Percentiles rank a stretch among this genome's conserved stretches.
Evolutionary conservation across 2,888 invertebrate genomes (phyloP).

Genomic region (Cephus nigrinus): DNA sequence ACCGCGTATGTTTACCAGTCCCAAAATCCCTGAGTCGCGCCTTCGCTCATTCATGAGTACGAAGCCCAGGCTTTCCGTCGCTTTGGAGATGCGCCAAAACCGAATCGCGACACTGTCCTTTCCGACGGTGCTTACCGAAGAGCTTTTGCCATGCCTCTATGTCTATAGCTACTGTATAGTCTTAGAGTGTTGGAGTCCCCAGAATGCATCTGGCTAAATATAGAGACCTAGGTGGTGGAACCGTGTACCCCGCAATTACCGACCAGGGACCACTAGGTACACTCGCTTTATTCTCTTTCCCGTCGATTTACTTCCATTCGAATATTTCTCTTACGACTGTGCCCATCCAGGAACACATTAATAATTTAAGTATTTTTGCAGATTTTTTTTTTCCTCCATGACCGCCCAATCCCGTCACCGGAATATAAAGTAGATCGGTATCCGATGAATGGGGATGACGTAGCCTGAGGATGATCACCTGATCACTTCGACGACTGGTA

Average conservation of each 20-base stretch:
- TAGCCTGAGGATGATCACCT: no score
- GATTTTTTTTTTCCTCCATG: no score
- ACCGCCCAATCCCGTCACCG: no score
- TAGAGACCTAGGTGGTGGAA: constrained; percentile 24
- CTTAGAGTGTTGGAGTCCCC: constrained; percentile 28
- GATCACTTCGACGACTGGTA: no score
- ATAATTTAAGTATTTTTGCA: no score
- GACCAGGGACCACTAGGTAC: constrained; percentile 2
- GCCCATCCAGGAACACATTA: no score
- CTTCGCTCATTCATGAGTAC: constrained; percentile 51
- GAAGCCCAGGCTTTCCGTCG: constrained; percentile 37
- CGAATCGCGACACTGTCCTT: constrained; percentile 54
- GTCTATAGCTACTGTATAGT: background rate
- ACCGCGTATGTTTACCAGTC: no score
- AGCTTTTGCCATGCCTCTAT: constrained; percentile 12
- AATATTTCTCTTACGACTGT: no score
- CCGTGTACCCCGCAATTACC: constrained; percentile 30
- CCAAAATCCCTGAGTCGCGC: constrained; percentile 11
- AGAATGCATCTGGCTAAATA: constrained; percentile 45
- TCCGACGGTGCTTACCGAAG: constrained; percentile 21
- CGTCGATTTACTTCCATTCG: no score
- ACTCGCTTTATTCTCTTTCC: no score
- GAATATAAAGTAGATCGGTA: no score
- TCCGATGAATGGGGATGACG: no score
- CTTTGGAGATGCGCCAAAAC: constrained; percentile 53